Base-by-base conservation (phyloP, 64 coral and sea anemone species). In the Montipora efflorescens region DNA sequence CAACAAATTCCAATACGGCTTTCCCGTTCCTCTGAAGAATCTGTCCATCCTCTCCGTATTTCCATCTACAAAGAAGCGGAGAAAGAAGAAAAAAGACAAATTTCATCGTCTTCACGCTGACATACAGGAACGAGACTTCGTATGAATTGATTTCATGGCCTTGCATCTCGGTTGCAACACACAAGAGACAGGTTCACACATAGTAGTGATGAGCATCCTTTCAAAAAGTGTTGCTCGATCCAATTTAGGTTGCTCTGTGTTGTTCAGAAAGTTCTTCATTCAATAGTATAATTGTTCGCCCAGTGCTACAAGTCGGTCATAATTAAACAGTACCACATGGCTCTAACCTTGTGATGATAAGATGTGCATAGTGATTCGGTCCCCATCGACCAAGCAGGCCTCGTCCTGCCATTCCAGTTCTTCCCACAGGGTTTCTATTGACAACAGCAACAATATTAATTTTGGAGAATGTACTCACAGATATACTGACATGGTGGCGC, bases 371-470 rank as follows among this genome's bases (percentile, higher is more conserved):
- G 53, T 85, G 90, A 76, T 92, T 92, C 10, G 90, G 80, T 48
- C 90, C 90, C 90, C 90, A 92, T 25, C 82, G 81, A 47, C 53
- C 90, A 75, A 92, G 21, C 10, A 85, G 20, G 4, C 90, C 90
- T 12, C 90, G 79, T 72, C 90, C 90, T 84, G 70, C 79, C 4
- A 92, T 20, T 3, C 90, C 90, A 59, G 90, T 92, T 28, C 90
- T 73, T 5, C 90, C 90, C 6, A 75, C 28, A 5, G 81, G 90
- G 82, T 92, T 92, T 74, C 90, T 92, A 73, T 74, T 20, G 45
- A 73, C 3, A 49, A 87, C 44, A 73, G 20, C 6, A 70, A n/a
- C 16, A 25, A 88, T 5, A 75, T 13, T 8, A 18, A 59, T 8
- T 19, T 36, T 36, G 36, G 36, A 36, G 36, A 36, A 36, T 36